phyloP scores from a whole-genome alignment of 2,888 invertebrate species.

The Stegophylla sp. region DNA sequence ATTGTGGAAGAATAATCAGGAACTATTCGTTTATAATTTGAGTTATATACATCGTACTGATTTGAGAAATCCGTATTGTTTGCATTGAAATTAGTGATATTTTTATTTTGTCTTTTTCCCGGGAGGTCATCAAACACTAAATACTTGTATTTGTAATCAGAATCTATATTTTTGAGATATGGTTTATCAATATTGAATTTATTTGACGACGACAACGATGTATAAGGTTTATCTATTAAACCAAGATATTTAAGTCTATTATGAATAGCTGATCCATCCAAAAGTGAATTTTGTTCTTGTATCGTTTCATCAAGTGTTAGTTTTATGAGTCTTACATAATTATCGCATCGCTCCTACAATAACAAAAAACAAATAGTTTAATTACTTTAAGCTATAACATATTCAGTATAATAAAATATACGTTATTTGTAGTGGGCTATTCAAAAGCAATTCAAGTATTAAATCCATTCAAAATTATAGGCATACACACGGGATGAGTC shows the following conservation, averaged over 20 bases:
- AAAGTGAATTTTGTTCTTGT: slow-evolving; percentile 47
- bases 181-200: slow-evolving; percentile 1
- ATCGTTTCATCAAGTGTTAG: slow-evolving; percentile 51
- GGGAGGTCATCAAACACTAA: slow-evolving; percentile 5
- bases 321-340: slow-evolving; percentile 50
- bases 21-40: slow-evolving; percentile 1
- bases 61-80: slow-evolving; percentile 7
- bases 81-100: not conserved
- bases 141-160: slow-evolving; percentile 28
- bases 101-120: slow-evolving; percentile 5
- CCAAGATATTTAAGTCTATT: slow-evolving; percentile 41
- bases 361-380: slow-evolving; percentile 2
- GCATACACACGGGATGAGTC: too few species aligned
- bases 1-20: not conserved
- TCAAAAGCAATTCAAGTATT: too few species aligned
- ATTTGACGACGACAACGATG: slow-evolving; percentile 3
- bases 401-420: too few species aligned
- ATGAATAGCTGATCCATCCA: slow-evolving; percentile 47
- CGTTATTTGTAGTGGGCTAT: too few species aligned
- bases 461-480: too few species aligned
- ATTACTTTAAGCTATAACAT: too few species aligned
- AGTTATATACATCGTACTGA: not conserved
- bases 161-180: slow-evolving; percentile 13
- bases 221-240: not conserved
- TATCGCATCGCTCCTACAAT: slow-evolving; percentile 50